Base-by-base conservation (phyloP, 2,888 invertebrate genomes). In the Acleris holmiana region DNA sequence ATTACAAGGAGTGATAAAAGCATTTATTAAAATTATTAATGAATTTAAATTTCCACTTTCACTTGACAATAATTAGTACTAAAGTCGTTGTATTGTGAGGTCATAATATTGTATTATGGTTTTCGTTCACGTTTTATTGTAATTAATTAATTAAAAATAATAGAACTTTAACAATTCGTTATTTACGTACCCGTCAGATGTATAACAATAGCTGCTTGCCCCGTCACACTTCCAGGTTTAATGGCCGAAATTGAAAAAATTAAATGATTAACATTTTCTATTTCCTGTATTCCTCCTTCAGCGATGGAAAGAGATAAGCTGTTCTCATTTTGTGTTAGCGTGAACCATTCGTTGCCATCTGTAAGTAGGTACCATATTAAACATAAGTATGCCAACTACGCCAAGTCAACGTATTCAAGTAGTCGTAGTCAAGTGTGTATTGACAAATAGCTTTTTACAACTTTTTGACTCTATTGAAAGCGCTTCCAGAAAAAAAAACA, bases 311-410 rank as follows among this genome's bases (percentile, higher is more conserved):
- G 50, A 1, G 65, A 57, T 19, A 72, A 62, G 44, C 57, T 68
- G 61, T 74, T 76, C 25, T 51, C 69, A 23, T 62, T 60, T 60
- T 69, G 23, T 4, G 66, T 63, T 46, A 77, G 50, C 8, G 17
- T 41, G 48, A 79, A 79, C 67, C 73, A 70, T 18, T 69, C 69
- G 4, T 73, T 65, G 53, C 74, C 73, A 64, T 74, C 79, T 79
- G 68, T 29, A 70, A 73, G 5, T 29, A 70, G 72, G 5, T 49
- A n/a, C 49, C 35, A 35, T 35, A 13, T 13, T 35, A 35, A 35
- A 10, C 35, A 35, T 35, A 35, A 35, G 13, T 8, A 13, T 35
- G 13, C 35, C 35, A 35, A 13, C n/a, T n/a, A n/a, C n/a, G n/a
- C n/a, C n/a, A n/a, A n/a, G n/a, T n/a, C n/a, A n/a, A n/a, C n/a